Base-by-base conservation (phyloP, 2,113 vertebrate genomes). In the Ptilonorhynchus violaceus region DNA sequence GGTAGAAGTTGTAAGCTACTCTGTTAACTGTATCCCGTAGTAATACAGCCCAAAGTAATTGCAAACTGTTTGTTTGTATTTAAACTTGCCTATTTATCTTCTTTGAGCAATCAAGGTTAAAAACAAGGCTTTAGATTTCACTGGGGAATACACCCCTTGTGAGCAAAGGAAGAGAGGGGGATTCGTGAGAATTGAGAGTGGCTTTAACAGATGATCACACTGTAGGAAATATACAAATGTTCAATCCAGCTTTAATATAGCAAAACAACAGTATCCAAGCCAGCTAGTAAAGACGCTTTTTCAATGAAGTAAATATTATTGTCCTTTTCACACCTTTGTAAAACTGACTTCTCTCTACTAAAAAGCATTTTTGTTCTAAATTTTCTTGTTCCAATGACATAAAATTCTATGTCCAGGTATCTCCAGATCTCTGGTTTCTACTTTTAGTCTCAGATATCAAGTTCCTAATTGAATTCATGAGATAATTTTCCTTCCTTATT, bases 401-500 rank as follows among this genome's bases (percentile, higher is more conserved):
- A 53, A 11, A 79, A 39, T 42, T 92, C 33, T 47, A 47, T 7
- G 7, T 66, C 35, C 72, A 95, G 63, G 25, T 85, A 39, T 50
- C 35, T 88, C 75, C 3, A 24, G 80, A 80, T 20, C 15, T 80
- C 67, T 31, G 4, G 39, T 92, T 96, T 93, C 92, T 90, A 70
- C 75, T 93, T 96, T 94, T 93, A 96, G 69, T 46, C 24, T 85
- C 74, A 74, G 42, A 92, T 83, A 83, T 75, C 41, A 90, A 55
- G 72, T 67, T 83, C 33, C 35, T 93, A 80, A 93, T 31, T 92
- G 67, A 93, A 88, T 93, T 50, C 0, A 4, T 86, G 66, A 93
- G 55, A 88, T 69, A 39, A 88, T 80, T 92, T 93, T 93, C 55
- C 77, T 84, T 46, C 50, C 35, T 62, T 96, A 88, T 89, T 76